phyloP scores from a whole-genome alignment of 2,888 invertebrate species.

The Colletes collaris region DNA sequence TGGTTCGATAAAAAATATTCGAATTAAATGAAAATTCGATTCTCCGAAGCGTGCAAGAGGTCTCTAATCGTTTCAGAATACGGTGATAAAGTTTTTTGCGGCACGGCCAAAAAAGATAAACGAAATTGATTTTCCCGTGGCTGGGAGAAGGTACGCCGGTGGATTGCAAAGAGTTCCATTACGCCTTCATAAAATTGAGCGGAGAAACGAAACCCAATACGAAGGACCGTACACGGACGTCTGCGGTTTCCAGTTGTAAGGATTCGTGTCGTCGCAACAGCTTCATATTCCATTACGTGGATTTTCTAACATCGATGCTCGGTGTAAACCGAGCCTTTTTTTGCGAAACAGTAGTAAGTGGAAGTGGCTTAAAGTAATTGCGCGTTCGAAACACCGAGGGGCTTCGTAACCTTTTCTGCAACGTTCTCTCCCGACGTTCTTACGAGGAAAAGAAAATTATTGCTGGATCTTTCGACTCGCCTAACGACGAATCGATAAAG shows the following conservation, averaged over 20 bases:
- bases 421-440: not conserved
- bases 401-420: not conserved
- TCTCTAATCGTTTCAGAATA: constrained; percentile 9
- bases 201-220: constrained; percentile 31
- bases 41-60: too few species aligned
- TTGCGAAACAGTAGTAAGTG: not conserved
- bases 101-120: constrained; percentile 22
- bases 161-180: constrained; percentile 15
- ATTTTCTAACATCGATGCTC: constrained; percentile 13
- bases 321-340: not conserved
- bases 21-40: too few species aligned
- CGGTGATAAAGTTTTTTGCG: not conserved
- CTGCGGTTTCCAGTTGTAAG: constrained; percentile 47
- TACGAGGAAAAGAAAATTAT: not conserved
- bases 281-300: constrained; percentile 44
- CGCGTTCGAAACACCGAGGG: too few species aligned
- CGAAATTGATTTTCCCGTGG: constrained; percentile 13
- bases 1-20: too few species aligned
- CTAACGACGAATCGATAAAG: constrained; percentile 2
- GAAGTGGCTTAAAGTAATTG: not conserved
- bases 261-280: constrained; percentile 51
- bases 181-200: constrained; percentile 22
- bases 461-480: too few species aligned
- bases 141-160: not conserved
- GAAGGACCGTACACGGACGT: not conserved